phyloP scores from a whole-genome alignment of 1,140 invertebrate species.

The Rhopalosiphum padi region DNA sequence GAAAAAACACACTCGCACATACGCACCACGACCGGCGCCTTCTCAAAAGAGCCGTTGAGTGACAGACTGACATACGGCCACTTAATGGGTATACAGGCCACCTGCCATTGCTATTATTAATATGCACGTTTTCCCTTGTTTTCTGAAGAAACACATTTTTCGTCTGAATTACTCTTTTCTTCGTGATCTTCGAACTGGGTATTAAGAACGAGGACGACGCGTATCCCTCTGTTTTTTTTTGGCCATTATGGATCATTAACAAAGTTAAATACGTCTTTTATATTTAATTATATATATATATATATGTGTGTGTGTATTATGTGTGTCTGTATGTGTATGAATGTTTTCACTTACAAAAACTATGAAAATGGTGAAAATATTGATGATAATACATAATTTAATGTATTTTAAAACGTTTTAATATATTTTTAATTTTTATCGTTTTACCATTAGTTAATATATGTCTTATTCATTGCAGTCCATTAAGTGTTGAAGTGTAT shows the following conservation, averaged over 20 bases:
- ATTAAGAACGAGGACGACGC: slow-evolving; percentile 32
- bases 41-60: slow-evolving; percentile 52
- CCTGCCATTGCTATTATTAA: slow-evolving; percentile 56
- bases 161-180: slow-evolving; percentile 4
- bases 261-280: slow-evolving; percentile 46
- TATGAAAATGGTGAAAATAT: background rate
- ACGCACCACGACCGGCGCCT: slow-evolving; percentile 46
- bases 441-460: background rate
- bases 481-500: too few species aligned
- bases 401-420: background rate
- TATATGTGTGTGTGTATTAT: background rate
- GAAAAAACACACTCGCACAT: slow-evolving; percentile 28
- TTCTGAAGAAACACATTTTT: slow-evolving; percentile 47
- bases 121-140: slow-evolving; percentile 52
- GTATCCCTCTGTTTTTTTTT: background rate
- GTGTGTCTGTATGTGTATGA: background rate
- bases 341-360: background rate
- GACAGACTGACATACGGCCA: slow-evolving; percentile 57
- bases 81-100: slow-evolving; percentile 54
- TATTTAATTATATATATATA: background rate
- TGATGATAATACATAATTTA: background rate
- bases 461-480: background rate
- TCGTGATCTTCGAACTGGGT: background rate
- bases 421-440: background rate
- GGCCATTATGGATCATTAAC: slow-evolving; percentile 44